Conservation (phyloP, 2,888 invertebrate genomes). For the Anorthoa munda region DNA sequence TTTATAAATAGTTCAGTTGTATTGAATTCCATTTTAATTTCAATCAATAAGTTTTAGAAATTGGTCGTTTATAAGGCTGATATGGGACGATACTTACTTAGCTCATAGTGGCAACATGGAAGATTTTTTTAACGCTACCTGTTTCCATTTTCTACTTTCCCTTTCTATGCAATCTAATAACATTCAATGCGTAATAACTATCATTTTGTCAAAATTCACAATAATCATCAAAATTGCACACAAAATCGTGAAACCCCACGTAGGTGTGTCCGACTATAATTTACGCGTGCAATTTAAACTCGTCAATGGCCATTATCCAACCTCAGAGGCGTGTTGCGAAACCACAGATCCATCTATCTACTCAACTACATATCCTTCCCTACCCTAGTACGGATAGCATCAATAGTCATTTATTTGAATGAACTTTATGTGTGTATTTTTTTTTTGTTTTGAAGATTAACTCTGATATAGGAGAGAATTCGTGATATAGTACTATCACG, state of each 20-base stretch:
- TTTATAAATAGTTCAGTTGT: neutral
- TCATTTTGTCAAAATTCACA: neutral
- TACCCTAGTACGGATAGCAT: neutral
- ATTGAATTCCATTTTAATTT: neutral
- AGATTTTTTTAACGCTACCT: neutral
- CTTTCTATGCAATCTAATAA: too few relatives aligned
- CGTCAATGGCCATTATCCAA: conserved; percentile 43
- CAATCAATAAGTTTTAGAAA: neutral
- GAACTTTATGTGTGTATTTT: too few relatives aligned
- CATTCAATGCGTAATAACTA: neutral
- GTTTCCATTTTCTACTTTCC: too few relatives aligned
- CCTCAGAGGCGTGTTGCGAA: conserved; percentile 57
- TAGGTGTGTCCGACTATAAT: conserved; percentile 27
- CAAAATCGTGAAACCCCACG: conserved; percentile 7
- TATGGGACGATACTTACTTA: too few relatives aligned
- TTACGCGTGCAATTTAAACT: conserved; percentile 43
- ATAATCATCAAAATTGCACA: conserved; percentile 11
- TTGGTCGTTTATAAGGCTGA: too few relatives aligned
- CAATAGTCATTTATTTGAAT: neutral
- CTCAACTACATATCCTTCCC: neutral
- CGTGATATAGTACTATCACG: too few relatives aligned
- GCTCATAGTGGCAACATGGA: too few relatives aligned
- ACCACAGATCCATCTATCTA: conserved; percentile 52
- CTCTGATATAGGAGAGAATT: too few relatives aligned
- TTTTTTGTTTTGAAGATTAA: too few relatives aligned